A percentile compares a stretch with the other conserved stretches of the same genome.
phyloP scores from a whole-genome alignment of 1,140 invertebrate species.

The Drosophila ironensis region DNA sequence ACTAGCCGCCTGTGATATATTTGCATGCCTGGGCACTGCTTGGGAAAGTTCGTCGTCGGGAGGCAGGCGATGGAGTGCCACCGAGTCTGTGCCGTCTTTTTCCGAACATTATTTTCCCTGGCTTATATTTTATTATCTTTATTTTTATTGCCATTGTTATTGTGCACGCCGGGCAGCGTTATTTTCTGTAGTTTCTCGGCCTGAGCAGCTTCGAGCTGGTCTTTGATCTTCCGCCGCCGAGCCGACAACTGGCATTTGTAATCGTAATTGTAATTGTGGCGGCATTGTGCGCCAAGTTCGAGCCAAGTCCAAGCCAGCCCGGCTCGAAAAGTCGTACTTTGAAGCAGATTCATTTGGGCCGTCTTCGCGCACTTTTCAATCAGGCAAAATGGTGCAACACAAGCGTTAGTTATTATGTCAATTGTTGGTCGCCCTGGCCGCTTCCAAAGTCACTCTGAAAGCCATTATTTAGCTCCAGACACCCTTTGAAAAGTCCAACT shows the following conservation, averaged over 20 bases:
- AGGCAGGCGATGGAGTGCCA: not conserved
- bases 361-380: constrained; percentile 38
- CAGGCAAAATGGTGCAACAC: constrained; percentile 20
- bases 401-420: constrained; percentile 61
- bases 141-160: constrained; percentile 56
- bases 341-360: constrained; percentile 32
- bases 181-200: constrained; percentile 60
- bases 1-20: constrained; percentile 71
- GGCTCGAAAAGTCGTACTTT: constrained; percentile 22
- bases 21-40: constrained; percentile 65
- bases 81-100: constrained; percentile 47
- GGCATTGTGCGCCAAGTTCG: constrained; percentile 16
- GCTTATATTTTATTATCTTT: constrained; percentile 73
- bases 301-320: not conserved
- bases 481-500: constrained; percentile 1
- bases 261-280: constrained; percentile 64
- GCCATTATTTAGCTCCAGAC: constrained; percentile 14
- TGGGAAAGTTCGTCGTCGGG: constrained; percentile 60
- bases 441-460: constrained; percentile 3
- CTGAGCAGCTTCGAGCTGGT: constrained; percentile 35
- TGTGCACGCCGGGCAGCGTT: constrained; percentile 48
- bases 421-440: constrained; percentile 59
- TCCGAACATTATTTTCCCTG: constrained; percentile 45
- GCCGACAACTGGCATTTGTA: constrained; percentile 60
- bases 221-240: constrained; percentile 68